Evolutionary conservation across 1,140 invertebrate genomes (phyloP).

Genomic region (Choristoneura fumiferana): DNA sequence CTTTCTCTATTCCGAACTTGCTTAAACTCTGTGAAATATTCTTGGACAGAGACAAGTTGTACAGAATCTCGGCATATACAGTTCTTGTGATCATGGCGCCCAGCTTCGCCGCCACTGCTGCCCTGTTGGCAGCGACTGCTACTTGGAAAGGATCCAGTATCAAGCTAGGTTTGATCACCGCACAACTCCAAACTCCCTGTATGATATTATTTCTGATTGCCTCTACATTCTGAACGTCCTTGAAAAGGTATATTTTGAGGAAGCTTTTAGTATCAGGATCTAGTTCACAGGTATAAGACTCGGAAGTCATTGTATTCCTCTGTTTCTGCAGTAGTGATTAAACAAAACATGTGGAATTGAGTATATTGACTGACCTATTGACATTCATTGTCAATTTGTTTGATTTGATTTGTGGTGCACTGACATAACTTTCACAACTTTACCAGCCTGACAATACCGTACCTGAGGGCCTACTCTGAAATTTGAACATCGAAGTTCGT

Average conservation of each 20-base stretch:
- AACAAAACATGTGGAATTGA: too few species aligned
- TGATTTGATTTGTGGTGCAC: too few species aligned
- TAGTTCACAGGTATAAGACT: constrained; percentile 55
- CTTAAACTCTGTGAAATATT: constrained; percentile 83
- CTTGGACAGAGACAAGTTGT: constrained; percentile 83
- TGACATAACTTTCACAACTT: too few species aligned
- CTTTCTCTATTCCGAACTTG: constrained; percentile 82
- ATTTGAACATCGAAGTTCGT: too few species aligned
- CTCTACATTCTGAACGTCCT: constrained; percentile 80
- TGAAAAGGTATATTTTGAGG: constrained; percentile 79
- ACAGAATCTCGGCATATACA: constrained; percentile 84
- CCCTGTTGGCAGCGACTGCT: constrained; percentile 83
- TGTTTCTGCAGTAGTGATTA: too few species aligned
- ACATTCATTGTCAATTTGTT: too few species aligned
- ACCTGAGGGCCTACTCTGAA: too few species aligned
- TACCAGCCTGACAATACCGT: too few species aligned
- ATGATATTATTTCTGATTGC: constrained; percentile 79
- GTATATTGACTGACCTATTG: too few species aligned
- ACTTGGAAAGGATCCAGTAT: constrained; percentile 84
- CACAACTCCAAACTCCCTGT: constrained; percentile 79
- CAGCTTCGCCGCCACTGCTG: constrained; percentile 76
- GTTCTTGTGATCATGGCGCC: constrained; percentile 80
- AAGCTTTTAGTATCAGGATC: constrained; percentile 73
- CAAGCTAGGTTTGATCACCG: constrained; percentile 81
- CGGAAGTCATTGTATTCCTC: constrained; percentile 30